These are phyloP conservation scores for Eupithecia insigniata DNA, from an alignment of 2,888 invertebrate genomes.

Conservation along the genomic window DNA sequence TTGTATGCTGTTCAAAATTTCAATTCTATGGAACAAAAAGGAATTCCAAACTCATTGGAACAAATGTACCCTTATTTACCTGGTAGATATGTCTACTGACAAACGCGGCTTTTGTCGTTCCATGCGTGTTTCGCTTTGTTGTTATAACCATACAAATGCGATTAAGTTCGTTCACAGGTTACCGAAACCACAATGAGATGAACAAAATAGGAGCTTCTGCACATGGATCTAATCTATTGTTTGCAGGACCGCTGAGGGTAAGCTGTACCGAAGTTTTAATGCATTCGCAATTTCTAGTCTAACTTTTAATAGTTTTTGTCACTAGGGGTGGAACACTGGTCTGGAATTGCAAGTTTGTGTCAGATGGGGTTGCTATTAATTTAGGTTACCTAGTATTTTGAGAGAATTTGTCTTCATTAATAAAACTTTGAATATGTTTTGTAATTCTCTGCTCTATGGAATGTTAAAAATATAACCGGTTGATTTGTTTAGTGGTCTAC, in stretches of 20 bases:
- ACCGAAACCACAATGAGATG: conserved; percentile 11
- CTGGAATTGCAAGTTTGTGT: background rate
- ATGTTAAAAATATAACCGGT: background rate
- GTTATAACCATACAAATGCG: conserved; percentile 22
- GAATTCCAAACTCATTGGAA: background rate
- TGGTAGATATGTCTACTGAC: background rate
- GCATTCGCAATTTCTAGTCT: conserved; percentile 33
- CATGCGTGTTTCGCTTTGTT: background rate
- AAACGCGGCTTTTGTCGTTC: background rate
- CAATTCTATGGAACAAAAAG: background rate
- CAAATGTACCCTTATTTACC: background rate
- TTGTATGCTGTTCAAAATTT: background rate
- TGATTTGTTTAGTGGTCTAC: background rate
- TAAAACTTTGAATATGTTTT: background rate
- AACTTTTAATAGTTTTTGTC: conserved; percentile 36
- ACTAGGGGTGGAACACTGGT: conserved; percentile 17
- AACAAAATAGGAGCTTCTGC: conserved; percentile 22
- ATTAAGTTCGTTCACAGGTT: conserved; percentile 32
- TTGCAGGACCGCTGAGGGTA: conserved; percentile 28
- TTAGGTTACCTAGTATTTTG: background rate
- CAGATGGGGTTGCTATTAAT: background rate
- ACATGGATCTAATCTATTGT: conserved; percentile 35
- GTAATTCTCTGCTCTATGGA: background rate
- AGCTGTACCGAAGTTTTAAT: conserved; percentile 33
- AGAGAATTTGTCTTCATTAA: background rate